Percentiles rank a stretch among this genome's conserved stretches.
Conservation (phyloP, 2,888 invertebrate species). For the Strigamia crassipes region DNA sequence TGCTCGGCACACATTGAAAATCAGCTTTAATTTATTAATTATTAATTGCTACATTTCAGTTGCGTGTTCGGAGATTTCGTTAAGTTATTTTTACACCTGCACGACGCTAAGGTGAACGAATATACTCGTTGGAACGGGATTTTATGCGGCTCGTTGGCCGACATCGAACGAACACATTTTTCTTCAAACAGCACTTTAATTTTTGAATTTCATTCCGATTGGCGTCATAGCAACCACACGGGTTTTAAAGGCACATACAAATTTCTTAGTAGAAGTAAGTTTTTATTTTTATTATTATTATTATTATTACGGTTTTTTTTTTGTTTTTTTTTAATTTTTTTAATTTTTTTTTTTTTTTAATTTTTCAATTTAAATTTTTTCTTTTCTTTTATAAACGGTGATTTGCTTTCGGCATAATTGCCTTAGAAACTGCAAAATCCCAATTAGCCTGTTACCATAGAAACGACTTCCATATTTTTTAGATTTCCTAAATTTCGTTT, state of each 20-base stretch:
- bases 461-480: background rate
- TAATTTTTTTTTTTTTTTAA: constrained; percentile 59
- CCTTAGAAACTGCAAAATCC: background rate
- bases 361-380: constrained; percentile 66
- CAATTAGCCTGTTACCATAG: constrained; percentile 7
- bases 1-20: background rate
- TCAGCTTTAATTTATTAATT: background rate
- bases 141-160: constrained; percentile 69
- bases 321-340: constrained; percentile 62
- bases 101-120: constrained; percentile 71
- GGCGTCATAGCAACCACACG: constrained; percentile 62
- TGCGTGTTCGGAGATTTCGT: constrained; percentile 76
- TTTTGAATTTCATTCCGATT: constrained; percentile 72
- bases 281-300: constrained; percentile 63
- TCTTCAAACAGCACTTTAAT: constrained; percentile 75
- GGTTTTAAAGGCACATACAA: constrained; percentile 79
- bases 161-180: constrained; percentile 72
- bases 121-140: constrained; percentile 74
- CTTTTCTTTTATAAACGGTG: background rate
- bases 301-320: background rate
- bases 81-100: constrained; percentile 77
- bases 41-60: constrained; percentile 63
- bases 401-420: background rate
- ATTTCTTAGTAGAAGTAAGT: constrained; percentile 37
- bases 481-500: background rate